Evolutionary conservation across 2,888 invertebrate species (phyloP), one percentile per base, ranked within the genome.

Genomic region (Dascillus cervinus): DNA sequence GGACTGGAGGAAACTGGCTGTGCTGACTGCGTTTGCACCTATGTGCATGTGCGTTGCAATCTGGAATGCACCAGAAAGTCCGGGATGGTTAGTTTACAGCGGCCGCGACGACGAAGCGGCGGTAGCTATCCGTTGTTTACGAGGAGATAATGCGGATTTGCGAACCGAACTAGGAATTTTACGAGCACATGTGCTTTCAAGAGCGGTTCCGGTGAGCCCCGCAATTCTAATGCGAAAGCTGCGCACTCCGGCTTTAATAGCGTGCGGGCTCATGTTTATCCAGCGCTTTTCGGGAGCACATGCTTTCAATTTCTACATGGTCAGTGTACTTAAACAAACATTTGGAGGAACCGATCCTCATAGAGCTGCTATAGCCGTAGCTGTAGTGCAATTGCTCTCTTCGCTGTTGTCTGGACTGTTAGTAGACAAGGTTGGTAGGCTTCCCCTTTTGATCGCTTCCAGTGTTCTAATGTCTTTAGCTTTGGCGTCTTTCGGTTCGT

Each of bases 191-290:
- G 78, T 82, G 1, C 71, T 75, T 2, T 42, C 54, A 11, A 48
- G 53, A 3, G 46, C 56, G 5, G 41, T 43, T 22, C 49, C 53
- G n/a, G 44, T 49, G 4, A 52, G 49, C 41, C 53, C 55, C 14
- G 40, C 44, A 36, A 29, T 53, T 15, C 17, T 34, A 15, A 31
- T 59, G 15, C 65, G 62, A 26, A 58, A 66, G 37, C 60, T 80
- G 12, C 67, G 72, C 48, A 79, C 80, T 42, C 90, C 91, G 8
- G 77, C 87, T 25, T 65, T 84, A 37, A 83, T 90, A 30, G 84
- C 88, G 2, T 82, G 89, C 55, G 82, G 84, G 11, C 70, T 91
- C 44, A 90, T 90, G 88, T 80, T 89, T 66, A 89, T 91, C 57
- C 91, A 90, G 58, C 74, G 90, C 34, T 82, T 82, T 52, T 82